Evolutionary conservation across 2,888 invertebrate species (phyloP), one percentile per base, ranked within the genome.

Genomic region (Drosophila meridiana): DNA sequence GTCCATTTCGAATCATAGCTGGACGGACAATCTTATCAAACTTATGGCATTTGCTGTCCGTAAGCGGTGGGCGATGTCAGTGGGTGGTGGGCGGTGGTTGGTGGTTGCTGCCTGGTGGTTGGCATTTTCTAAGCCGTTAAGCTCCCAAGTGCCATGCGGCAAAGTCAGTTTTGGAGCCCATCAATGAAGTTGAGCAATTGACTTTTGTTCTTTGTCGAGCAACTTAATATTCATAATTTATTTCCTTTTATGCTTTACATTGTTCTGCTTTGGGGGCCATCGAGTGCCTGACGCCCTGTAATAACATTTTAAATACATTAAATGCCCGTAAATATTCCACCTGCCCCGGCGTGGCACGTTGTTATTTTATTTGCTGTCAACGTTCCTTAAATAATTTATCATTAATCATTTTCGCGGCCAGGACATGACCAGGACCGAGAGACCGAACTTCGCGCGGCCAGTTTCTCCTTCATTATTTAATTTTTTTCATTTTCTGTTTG

Each of bases 181-280:
- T 72, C 79, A 69, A 78, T 81, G 69, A 75, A 83, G 76, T 74
- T 67, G 47, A 78, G 55, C 87, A 83, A 89, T 83, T 84, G 84
- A 89, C 87, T 87, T 83, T 84, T 84, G 89, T 84, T 73, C 82
- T 71, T 63, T 53, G 66, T 36, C 64, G 58, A 65, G 36, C 73
- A 83, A 79, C 87, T 83, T 84, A 87, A 85, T 84, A 89, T 85
- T 89, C 79, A 89, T 85, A 81, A 89, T 85, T 84, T 89, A 84
- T 84, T 87, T 83, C 73, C 72, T 53, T 73, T 80, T 68, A 71
- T 69, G 75, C 69, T 62, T 69, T 55, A 65, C 63, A 69, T 71
- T 73, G 86, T 83, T 73, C 65, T 62, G 47, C 14, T 28, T 6
- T 7, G 63, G 63, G 62, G 70, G 62, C 64, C 84, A 78, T 78